phyloP scores from a whole-genome alignment of 2,888 invertebrate species.

The Cecidostiba fungosa region DNA sequence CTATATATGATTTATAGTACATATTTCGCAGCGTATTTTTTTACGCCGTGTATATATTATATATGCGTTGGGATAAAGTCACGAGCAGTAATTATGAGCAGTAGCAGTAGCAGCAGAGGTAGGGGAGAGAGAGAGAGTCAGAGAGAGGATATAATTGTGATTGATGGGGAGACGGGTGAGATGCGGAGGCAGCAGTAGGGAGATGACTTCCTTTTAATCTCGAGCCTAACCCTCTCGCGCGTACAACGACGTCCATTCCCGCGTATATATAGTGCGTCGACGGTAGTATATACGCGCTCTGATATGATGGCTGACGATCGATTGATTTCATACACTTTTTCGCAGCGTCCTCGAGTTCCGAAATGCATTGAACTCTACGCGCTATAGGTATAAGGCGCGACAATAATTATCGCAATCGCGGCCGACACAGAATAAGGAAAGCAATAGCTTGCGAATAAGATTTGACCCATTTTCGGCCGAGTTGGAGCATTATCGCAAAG shows the following conservation, averaged over 20 bases:
- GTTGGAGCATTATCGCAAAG: conserved; percentile 43
- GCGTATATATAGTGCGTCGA: conserved; percentile 53
- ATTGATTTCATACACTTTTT: no score
- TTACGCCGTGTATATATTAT: background rate
- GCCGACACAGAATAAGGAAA: no score
- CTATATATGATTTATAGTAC: conserved; percentile 4
- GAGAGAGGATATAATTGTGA: conserved; percentile 79
- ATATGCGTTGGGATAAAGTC: conserved; percentile 74
- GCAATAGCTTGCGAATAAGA: conserved; percentile 36
- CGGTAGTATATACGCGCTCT: conserved; percentile 67
- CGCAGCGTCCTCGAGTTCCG: no score
- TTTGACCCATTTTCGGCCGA: conserved; percentile 72
- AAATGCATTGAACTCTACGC: no score
- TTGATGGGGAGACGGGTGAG: conserved; percentile 77
- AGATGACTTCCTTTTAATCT: conserved; percentile 80
- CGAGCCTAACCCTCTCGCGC: conserved; percentile 78
- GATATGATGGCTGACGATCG: conserved; percentile 65
- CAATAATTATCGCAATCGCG: no score
- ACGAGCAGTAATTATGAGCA: conserved; percentile 79
- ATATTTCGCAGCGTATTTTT: background rate
- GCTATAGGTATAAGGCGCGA: no score
- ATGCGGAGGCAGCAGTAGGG: conserved; percentile 70
- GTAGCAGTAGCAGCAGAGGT: conserved; percentile 71
- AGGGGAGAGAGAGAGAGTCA: conserved; percentile 68
- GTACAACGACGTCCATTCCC: conserved; percentile 71